phyloP scores from a whole-genome alignment of 2,797 vertebrate genomes.

The Melopsittacus undulatus region DNA sequence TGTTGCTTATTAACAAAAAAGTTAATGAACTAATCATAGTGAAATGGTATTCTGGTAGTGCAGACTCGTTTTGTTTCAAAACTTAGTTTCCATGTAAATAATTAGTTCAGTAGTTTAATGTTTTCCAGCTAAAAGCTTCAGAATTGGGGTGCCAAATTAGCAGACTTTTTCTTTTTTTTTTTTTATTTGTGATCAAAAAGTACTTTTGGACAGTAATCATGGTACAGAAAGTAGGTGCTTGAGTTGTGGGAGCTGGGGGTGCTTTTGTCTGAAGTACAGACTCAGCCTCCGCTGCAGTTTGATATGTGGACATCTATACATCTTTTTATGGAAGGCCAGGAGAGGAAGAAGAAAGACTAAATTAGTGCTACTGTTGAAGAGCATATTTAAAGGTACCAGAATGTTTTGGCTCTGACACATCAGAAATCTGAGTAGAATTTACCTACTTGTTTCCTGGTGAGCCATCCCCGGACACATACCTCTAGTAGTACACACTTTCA shows the following conservation, averaged over 20 bases:
- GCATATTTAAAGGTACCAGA: not conserved
- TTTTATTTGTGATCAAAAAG: not conserved
- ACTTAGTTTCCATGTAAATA: constrained; percentile 30
- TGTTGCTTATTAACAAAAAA: constrained; percentile 37
- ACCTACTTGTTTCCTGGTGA: not conserved
- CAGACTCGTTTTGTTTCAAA: constrained; percentile 38
- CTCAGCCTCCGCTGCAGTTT: not conserved
- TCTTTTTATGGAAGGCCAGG: not conserved
- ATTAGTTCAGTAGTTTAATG: constrained; percentile 52
- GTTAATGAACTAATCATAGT: constrained; percentile 12
- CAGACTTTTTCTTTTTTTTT: not conserved
- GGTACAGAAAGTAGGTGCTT: not conserved
- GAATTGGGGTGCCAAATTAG: not conserved
- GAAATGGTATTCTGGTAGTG: constrained; percentile 12
- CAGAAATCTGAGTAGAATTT: not conserved
- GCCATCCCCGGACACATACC: not conserved
- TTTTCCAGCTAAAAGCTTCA: constrained; percentile 25
- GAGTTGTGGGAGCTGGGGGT: not conserved
- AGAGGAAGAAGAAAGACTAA: not conserved
- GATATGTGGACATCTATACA: not conserved
- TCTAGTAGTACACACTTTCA: not conserved
- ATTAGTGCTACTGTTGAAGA: not conserved
- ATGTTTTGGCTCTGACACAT: not conserved
- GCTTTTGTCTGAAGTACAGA: not conserved
- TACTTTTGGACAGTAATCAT: not conserved